A percentile compares a stretch with the other conserved stretches of the same genome.
Conservation (phyloP, 1,140 invertebrate species). For the Parapsyche elsis region DNA sequence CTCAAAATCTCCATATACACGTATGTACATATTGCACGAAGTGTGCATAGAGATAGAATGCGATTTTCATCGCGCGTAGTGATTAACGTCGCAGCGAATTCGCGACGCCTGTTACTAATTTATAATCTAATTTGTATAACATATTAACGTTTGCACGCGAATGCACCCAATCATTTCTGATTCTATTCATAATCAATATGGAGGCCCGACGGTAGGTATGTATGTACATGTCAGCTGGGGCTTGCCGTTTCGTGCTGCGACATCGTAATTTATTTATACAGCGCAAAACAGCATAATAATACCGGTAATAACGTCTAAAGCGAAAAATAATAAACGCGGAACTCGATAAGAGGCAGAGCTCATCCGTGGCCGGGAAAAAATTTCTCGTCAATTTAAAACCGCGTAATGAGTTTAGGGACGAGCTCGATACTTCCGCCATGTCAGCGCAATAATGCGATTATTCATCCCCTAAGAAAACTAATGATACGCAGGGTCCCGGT, state of each 20-base stretch:
- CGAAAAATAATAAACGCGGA: no score
- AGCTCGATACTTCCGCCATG: slow-evolving; percentile 2
- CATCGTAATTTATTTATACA: neutral
- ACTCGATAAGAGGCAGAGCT: no score
- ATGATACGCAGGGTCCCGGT: no score
- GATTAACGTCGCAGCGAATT: neutral
- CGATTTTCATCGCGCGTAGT: no score
- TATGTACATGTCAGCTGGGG: neutral
- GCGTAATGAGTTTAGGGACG: no score
- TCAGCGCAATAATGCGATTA: neutral
- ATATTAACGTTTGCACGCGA: slow-evolving; percentile 14
- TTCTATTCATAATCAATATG: slow-evolving; percentile 21
- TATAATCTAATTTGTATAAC: slow-evolving; percentile 18
- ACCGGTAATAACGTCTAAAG: no score
- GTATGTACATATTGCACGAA: neutral
- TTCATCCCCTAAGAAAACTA: neutral
- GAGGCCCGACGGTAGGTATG: neutral
- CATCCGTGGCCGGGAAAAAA: neutral
- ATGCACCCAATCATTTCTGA: slow-evolving; percentile 17
- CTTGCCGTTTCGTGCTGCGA: neutral
- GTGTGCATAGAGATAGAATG: neutral
- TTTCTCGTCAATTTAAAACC: neutral
- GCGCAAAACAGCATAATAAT: neutral
- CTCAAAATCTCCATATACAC: no score
- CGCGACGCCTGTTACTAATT: neutral